These are phyloP conservation scores for Scyliorhinus canicula DNA, from an alignment of 2,797 vertebrate species.

Conservation along the genomic window DNA sequence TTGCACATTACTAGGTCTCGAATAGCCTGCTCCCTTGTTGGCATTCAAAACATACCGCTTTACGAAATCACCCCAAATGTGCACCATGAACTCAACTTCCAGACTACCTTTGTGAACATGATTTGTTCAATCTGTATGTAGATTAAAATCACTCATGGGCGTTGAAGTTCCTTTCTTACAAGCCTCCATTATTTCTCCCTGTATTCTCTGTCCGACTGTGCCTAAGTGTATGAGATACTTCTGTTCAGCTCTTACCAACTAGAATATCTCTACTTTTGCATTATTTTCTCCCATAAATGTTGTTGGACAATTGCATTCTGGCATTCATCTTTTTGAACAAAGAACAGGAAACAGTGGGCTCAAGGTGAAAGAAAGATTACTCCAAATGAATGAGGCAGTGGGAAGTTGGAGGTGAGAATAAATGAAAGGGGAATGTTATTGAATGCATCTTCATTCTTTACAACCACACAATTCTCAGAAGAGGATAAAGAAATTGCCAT, in stretches of 20 bases:
- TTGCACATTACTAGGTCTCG: too few relatives aligned
- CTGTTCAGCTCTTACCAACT: neutral
- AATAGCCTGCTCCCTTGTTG: too few relatives aligned
- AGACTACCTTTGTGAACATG: too few relatives aligned
- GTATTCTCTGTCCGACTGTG: too few relatives aligned
- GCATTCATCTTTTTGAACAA: neutral
- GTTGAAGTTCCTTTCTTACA: too few relatives aligned
- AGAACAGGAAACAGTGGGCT: neutral
- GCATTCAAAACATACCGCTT: too few relatives aligned
- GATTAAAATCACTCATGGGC: too few relatives aligned
- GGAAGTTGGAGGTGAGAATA: neutral
- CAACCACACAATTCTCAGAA: neutral
- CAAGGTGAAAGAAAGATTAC: neutral
- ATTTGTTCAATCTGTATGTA: too few relatives aligned
- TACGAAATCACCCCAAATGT: too few relatives aligned
- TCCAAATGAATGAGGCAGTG: neutral
- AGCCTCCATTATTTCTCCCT: too few relatives aligned
- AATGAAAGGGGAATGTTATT: neutral
- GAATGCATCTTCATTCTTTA: neutral
- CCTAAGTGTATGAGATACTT: too few relatives aligned
- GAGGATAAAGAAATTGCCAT: neutral
- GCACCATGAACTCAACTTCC: too few relatives aligned
- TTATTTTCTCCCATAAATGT: neutral
- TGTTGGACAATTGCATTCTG: neutral
- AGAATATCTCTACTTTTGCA: neutral